phyloP scores from a whole-genome alignment of 2,797 vertebrate genomes.

The Toxotes lorentzi region DNA sequence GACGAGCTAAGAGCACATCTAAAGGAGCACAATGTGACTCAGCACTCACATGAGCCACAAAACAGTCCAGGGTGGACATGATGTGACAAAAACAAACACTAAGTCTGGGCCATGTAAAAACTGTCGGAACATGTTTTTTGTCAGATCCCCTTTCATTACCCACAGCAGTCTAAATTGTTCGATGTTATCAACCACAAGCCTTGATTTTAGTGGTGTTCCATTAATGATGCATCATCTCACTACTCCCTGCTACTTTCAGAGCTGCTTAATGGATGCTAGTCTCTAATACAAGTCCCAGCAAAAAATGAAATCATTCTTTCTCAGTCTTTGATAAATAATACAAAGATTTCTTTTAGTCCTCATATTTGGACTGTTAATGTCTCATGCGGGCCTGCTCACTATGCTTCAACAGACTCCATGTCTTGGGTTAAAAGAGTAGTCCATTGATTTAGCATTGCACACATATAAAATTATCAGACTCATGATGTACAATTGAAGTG shows the following conservation, averaged over 20 bases:
- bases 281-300: no score
- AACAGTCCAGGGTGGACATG: conserved; percentile 38
- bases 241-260: no score
- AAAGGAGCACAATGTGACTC: conserved; percentile 69
- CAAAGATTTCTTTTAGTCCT: conserved; percentile 16
- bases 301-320: no score
- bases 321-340: no score
- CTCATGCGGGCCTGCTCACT: conserved; percentile 1
- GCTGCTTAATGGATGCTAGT: no score
- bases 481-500: background rate
- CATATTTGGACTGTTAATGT: conserved; percentile 12
- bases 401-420: background rate
- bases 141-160: conserved; percentile 24
- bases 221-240: conserved; percentile 31
- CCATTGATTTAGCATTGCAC: background rate
- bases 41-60: conserved; percentile 58
- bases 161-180: conserved; percentile 38
- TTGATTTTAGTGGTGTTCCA: conserved; percentile 33
- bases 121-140: conserved; percentile 26
- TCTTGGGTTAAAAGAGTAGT: background rate
- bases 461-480: no score
- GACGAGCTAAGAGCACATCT: conserved; percentile 49
- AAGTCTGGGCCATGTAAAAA: conserved; percentile 18
- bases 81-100: conserved; percentile 47
- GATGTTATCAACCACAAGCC: conserved; percentile 24